These are phyloP conservation scores for Paelopatides confundens DNA, from an alignment of 53 echinoderm and acorn worm species.

Conservation along the genomic window DNA sequence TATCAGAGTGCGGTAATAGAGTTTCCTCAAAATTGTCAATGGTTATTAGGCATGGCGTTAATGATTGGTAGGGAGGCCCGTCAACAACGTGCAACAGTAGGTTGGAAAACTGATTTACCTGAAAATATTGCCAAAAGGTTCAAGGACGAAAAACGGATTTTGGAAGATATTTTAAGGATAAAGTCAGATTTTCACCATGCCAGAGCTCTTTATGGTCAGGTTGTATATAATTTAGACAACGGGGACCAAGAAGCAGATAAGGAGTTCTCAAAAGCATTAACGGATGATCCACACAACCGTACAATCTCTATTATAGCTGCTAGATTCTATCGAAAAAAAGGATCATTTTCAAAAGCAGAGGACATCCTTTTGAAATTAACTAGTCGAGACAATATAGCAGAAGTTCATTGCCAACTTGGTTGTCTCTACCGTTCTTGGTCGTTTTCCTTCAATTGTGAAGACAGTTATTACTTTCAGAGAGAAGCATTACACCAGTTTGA, in stretches of 20 bases:
- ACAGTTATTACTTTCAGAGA: neutral
- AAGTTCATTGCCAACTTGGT: neutral
- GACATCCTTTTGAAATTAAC: neutral
- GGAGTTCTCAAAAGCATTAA: neutral
- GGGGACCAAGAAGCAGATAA: neutral
- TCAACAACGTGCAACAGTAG: neutral
- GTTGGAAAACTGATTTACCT: neutral
- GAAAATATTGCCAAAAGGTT: neutral
- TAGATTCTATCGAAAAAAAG: neutral
- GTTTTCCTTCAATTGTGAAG: neutral
- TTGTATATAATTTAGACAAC: neutral
- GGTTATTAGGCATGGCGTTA: slow-evolving; percentile 12
- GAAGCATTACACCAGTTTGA: neutral
- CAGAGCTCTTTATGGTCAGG: slow-evolving; percentile 16
- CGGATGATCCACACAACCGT: neutral
- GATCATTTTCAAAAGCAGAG: neutral
- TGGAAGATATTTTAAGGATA: neutral
- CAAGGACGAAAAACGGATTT: neutral
- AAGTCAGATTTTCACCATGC: neutral
- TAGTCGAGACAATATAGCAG: neutral
- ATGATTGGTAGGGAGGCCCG: slow-evolving; percentile 36
- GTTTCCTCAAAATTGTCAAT: neutral
- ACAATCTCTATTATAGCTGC: neutral
- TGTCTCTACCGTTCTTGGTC: neutral
- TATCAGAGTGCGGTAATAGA: neutral